A percentile compares a stretch with the other conserved stretches of the same genome.
phyloP scores from a whole-genome alignment of 2,113 vertebrate species.

The Cottus gobio region DNA sequence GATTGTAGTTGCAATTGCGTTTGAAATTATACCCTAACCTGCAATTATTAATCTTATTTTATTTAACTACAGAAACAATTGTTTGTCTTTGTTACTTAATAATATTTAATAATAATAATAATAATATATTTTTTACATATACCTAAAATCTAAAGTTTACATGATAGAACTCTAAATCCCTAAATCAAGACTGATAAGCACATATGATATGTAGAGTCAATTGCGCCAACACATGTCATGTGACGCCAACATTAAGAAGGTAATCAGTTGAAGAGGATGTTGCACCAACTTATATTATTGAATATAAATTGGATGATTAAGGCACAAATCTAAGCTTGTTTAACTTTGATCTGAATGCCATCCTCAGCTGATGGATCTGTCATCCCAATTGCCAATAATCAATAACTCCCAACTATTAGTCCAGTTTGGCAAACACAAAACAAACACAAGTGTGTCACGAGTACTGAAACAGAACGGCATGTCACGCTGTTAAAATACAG shows the following conservation, averaged over 20 bases:
- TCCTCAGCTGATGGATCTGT: constrained; percentile 35
- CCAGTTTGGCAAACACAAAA: constrained; percentile 17
- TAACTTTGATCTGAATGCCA: constrained; percentile 57
- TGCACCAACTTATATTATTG: constrained; percentile 31
- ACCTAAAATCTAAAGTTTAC: neutral
- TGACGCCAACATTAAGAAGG: constrained; percentile 18
- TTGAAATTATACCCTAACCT: neutral
- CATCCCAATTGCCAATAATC: constrained; percentile 62
- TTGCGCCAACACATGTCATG: neutral
- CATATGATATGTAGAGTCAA: neutral
- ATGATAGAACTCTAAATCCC: neutral
- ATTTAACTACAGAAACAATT: neutral
- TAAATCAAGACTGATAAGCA: neutral
- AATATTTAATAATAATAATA: too few species aligned
- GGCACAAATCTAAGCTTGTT: constrained; percentile 50
- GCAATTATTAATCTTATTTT: neutral
- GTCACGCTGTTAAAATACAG: constrained; percentile 58
- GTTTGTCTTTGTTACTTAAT: neutral
- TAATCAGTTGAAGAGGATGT: constrained; percentile 27
- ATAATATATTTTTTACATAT: neutral
- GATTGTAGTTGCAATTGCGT: neutral
- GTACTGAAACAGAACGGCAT: constrained; percentile 52
- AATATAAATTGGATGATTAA: constrained; percentile 70
- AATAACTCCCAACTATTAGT: constrained; percentile 42
- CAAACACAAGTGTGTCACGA: constrained; percentile 24